Evolutionary conservation across 2,888 invertebrate genomes (phyloP), one percentile per base, ranked within the genome.

Genomic region (Pharmacophagus antenor): DNA sequence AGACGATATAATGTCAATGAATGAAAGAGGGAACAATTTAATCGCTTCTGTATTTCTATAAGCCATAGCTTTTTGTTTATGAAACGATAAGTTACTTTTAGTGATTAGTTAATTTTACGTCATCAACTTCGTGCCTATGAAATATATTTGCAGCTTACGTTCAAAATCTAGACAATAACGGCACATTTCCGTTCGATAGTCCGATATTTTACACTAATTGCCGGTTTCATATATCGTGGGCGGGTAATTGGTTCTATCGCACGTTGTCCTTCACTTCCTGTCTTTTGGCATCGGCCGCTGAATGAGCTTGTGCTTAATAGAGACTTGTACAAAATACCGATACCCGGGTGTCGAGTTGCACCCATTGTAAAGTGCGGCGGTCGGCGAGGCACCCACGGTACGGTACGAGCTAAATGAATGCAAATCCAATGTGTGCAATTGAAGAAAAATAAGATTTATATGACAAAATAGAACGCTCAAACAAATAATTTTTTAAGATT

Each of bases 201-300:
- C 74, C 76, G 77, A 83, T 88, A 83, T 79, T 81, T 85, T 84
- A 84, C 88, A 81, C 81, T 89, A 90, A 89, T 90, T 89, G 79
- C 84, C 67, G 88, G 89, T 87, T 88, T 89, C 88, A 73, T 70
- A 80, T 90, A 72, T 78, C 90, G 84, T 82, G 84, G 89, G 90
- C 88, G 90, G 82, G 82, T 84, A 85, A 88, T 89, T 88, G 85
- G 87, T 79, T 82, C 78, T 81, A 86, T 88, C 82, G 82, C 75
- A 75, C 79, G 79, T 77, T 84, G 84, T 87, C 82, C 83, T 82
- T 76, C 77, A 84, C 88, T 89, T 89, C 89, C 90, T 88, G 90
- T 82, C 86, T 85, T 87, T 88, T 85, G 82, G 79, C 72, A 53
- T 66, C 62, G 72, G 67, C 64, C 65, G 62, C 64, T 80, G 74